Evolutionary conservation across 2,797 vertebrate species (phyloP), one percentile per base, ranked within the genome.

Genomic region (Geotrypetes seraphini): DNA sequence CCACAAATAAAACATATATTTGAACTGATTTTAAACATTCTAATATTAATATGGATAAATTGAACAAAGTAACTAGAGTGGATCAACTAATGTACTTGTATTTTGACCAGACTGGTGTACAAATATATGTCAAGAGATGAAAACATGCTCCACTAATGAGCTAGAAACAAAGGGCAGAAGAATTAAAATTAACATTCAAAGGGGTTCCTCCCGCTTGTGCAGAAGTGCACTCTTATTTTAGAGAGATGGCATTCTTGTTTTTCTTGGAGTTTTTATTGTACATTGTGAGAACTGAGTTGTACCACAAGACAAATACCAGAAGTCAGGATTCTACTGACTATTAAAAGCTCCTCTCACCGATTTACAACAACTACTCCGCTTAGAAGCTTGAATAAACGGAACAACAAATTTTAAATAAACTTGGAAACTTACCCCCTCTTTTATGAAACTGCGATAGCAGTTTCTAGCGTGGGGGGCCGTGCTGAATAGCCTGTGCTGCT

Each of bases 81-180:
- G 15, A 16, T 5, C 44, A 26, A 33, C 36, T 36, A 43, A 61
- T 25, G 9, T 29, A 23, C 40, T 42, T 55, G 34, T 51, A 61
- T 69, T 69, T 73, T 74, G 60, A 59, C 60, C 71, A 73, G 60
- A 69, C 5, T 38, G 33, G 30, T 57, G 74, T 65, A 72, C 60
- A 70, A 58, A 62, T 39, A 53, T 39, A 57, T 3, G 17, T 65
- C 44, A 54, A 48, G 45, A 69, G n/a, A 70, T 50, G 58, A 61
- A 55, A 63, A 35, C n/a, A 40, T 48, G 7, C 31, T 59, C 50
- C 19, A 54, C 62, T 31, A 60, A 44, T 26, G 39, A 53, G 61
- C 2, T 1, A 36, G 52, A 63, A 71, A 62, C 17, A 55, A 51
- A 11, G 25, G 20, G n/a, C n/a, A 25, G 7, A 28, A 65, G 46